Evolutionary conservation across 2,113 vertebrate species (phyloP), one percentile per base, ranked within the genome.

Genomic region (Drymodes brunneopygia): DNA sequence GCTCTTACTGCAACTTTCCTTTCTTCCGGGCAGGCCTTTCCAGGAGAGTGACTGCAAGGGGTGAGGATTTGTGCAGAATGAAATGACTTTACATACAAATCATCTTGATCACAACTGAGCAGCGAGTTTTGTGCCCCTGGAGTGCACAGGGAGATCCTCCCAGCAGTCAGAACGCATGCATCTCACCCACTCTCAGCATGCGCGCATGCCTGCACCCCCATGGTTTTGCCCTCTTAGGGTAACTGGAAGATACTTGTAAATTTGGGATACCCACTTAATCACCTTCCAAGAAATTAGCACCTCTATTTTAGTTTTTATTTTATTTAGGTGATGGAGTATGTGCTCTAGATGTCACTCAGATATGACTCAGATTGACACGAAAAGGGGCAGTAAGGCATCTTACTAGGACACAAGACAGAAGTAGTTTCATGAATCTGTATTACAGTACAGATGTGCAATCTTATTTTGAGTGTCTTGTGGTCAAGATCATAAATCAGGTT

Each of bases 181-280:
- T 20, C 35, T 33, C 54, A 28, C 36, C 48, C 33, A 5, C 36
- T 9, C 4, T 0, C 1, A 3, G 33, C 10, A 40, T 0, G 4
- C 3, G 5, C 31, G 10, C 0, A 0, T 24, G 31, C 22, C n/a
- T 31, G 8, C 10, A 61, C 8, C 16, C 48, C 48, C 9, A 2
- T 0, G 8, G 22, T 47, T 75, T 20, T 80, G 25, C 11, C 22
- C 15, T 28, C 17, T 4, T 12, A 23, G 9, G 31, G 25, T 29
- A 75, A 69, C 22, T 28, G 19, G 19, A 60, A 80, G 12, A 35
- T 12, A 24, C 12, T 11, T 36, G 4, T 3, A 28, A 67, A 33
- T 72, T 45, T 51, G 17, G 17, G 36, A 35, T 36, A 80, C 2
- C 36, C 4, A 4, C 48, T 79, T 66, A 48, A 71, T 40, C n/a